Evolutionary conservation across 2,888 invertebrate genomes (phyloP).

Genomic region (Apodemia hepburni): DNA sequence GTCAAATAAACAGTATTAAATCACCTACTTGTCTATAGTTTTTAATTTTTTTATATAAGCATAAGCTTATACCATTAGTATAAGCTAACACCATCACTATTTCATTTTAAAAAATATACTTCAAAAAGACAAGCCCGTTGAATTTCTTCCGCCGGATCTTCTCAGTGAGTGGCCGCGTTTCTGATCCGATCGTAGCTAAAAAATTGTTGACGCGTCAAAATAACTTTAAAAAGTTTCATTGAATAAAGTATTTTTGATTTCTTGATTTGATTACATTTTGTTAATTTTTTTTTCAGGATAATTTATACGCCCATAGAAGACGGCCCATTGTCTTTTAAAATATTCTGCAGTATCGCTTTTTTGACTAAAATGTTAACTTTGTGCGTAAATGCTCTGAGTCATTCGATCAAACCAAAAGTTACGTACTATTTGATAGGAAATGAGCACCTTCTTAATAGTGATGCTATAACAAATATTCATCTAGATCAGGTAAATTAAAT

Average conservation of each 20-base stretch:
- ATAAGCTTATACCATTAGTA: no score
- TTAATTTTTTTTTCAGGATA: slow-evolving; percentile 57
- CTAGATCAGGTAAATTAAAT: slow-evolving; percentile 55
- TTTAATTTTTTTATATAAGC: no score
- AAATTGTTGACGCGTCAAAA: no score
- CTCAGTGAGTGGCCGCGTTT: no score
- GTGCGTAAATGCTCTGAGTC: slow-evolving; percentile 73
- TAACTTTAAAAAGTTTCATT: no score
- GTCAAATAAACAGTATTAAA: no score
- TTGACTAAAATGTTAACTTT: slow-evolving; percentile 72
- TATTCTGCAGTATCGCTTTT: slow-evolving; percentile 76
- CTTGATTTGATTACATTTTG: not conserved
- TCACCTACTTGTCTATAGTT: not conserved
- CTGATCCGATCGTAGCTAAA: no score
- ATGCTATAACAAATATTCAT: slow-evolving; percentile 62
- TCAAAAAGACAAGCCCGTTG: no score
- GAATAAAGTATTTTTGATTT: no score
- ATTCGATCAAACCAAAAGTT: slow-evolving; percentile 72
- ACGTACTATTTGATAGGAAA: slow-evolving; percentile 64
- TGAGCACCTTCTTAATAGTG: slow-evolving; percentile 54
- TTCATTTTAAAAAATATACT: no score
- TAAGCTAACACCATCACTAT: no score
- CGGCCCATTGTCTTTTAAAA: slow-evolving; percentile 76
- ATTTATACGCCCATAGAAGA: slow-evolving; percentile 74
- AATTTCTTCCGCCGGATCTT: no score